Evolutionary conservation across 2,888 invertebrate species (phyloP), one percentile per base, ranked within the genome.

Genomic region (Habroteleia sp.): DNA sequence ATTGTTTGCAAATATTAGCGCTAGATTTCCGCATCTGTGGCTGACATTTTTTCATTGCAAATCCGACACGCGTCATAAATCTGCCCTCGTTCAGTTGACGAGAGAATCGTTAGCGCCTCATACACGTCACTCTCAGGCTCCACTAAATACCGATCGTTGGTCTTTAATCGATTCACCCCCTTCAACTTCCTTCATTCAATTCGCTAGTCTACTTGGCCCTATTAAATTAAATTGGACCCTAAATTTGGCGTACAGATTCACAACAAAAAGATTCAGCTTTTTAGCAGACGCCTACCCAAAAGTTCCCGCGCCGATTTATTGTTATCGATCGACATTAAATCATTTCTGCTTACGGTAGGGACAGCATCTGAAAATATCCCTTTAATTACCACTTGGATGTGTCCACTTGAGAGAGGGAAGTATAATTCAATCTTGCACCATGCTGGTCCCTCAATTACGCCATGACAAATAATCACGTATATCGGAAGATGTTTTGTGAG

Each of bases 191-290:
- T 72, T 66, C 63, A 46, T 71, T 56, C 71, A 41, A 52, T 62
- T 71, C 69, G 42, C 33, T 46, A 8, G 62, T 58, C 71, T 77
- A 76, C 73, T 77, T 77, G 77, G 80, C 83, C 82, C 83, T 80
- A 86, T 86, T 85, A 85, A 85, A 86, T 86, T 86, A 86, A 86
- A 87, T 84, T 83, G 79, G 81, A 85, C 87, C 87, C 87, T 82
- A 84, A 85, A 81, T 83, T 84, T 81, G 78, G 66, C 79, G 79
- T 74, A 74, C 74, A 69, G 73, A 39, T 60, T 78, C 58, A 56
- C 48, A 48, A 80, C 76, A 82, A 81, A 81, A 81, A 81, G 81
- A 79, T 80, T 69, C 72, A 62, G 71, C 72, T 74, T 71, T 74
- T 74, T 71, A 66, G 17, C 54, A 46, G 33, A 56, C 54, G 52